Percentiles rank a stretch among this genome's conserved stretches.
These are phyloP conservation scores for Neopelma chrysocephalum DNA, from an alignment of 2,797 vertebrate species.

Conservation along the genomic window DNA sequence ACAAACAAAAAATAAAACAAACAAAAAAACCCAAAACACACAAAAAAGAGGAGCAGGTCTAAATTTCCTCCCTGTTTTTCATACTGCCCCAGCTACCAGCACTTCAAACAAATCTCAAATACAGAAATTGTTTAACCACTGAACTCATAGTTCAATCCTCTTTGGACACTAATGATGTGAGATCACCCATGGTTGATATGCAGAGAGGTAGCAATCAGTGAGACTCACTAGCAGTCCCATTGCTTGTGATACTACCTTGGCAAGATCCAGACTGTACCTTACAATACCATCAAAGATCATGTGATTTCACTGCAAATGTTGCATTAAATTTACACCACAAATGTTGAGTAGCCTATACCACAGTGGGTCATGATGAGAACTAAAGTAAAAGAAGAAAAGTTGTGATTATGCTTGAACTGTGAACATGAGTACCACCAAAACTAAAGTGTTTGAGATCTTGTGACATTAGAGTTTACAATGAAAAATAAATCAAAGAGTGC, in stretches of 20 bases:
- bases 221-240: neutral
- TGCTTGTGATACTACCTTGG: neutral
- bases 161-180: neutral
- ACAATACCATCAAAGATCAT: neutral
- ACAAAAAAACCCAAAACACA: neutral
- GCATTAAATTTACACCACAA: neutral
- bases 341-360: neutral
- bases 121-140: neutral
- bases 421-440: neutral
- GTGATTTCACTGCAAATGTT: neutral
- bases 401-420: neutral
- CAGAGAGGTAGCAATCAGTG: neutral
- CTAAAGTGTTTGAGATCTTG: neutral
- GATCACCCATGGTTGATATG: neutral
- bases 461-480: neutral
- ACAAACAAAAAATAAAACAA: neutral
- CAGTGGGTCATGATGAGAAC: neutral
- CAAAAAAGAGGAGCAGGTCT: neutral
- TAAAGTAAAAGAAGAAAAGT: neutral
- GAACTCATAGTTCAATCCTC: neutral
- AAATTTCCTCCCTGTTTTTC: neutral
- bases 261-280: neutral
- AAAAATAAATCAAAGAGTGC: neutral
- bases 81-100: neutral
- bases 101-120: neutral